Evolutionary conservation across 2,797 vertebrate species (phyloP).

Genomic region (Danio choprae): DNA sequence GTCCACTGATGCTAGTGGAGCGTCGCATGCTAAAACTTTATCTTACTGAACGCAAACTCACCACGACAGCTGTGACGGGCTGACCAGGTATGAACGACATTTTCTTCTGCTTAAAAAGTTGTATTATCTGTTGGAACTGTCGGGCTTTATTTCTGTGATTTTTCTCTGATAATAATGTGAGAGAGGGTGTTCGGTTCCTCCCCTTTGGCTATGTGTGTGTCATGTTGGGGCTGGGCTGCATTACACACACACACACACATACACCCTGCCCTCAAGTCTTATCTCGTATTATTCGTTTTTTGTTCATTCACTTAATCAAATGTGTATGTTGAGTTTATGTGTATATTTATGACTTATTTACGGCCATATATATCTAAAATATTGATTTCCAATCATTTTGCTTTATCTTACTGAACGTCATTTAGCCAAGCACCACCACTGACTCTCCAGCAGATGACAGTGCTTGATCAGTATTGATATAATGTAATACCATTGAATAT

Average conservation of each 20-base stretch:
- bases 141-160: background rate
- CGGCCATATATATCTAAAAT: background rate
- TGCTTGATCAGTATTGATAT: background rate
- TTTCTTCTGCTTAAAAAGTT: background rate
- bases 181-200: constrained; percentile 5
- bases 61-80: constrained; percentile 80
- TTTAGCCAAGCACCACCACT: background rate
- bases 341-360: background rate
- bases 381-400: background rate
- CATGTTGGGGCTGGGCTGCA: constrained; percentile 30
- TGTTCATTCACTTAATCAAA: background rate
- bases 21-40: constrained; percentile 22
- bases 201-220: constrained; percentile 25
- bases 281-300: background rate
- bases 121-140: background rate
- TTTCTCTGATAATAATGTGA: background rate
- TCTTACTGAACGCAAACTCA: constrained; percentile 67
- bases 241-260: constrained; percentile 13
- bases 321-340: background rate
- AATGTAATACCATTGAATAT: background rate
- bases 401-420: too few relatives aligned
- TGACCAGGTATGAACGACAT: constrained; percentile 79
- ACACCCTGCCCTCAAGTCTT: constrained; percentile 12
- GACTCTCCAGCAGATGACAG: constrained; percentile 11
- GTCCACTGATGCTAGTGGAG: background rate